A percentile compares a stretch with the other conserved stretches of the same genome.
Evolutionary conservation across 2,797 vertebrate genomes (phyloP).

Genomic region (Crenuchus spilurus): DNA sequence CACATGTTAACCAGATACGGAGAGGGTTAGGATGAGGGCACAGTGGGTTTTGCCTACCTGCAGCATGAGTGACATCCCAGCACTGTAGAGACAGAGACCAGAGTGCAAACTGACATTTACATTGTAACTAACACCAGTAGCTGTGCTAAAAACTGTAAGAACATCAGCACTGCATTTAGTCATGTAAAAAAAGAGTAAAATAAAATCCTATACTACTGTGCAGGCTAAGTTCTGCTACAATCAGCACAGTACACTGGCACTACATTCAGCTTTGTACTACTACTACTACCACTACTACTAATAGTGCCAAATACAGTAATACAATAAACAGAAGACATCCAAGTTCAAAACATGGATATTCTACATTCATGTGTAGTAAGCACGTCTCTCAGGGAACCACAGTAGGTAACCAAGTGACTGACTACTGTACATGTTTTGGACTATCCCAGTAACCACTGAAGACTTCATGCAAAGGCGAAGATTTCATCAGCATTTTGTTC

Average conservation of each 20-base stretch:
- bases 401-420: background rate
- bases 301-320: too few relatives aligned
- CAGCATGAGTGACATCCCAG: conserved; percentile 60
- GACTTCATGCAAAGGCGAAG: conserved; percentile 14
- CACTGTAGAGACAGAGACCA: conserved; percentile 63
- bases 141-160: conserved; percentile 17
- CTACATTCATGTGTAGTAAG: background rate
- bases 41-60: conserved; percentile 58
- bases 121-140: conserved; percentile 27
- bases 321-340: background rate
- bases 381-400: background rate
- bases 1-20: conserved; percentile 48
- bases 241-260: too few relatives aligned
- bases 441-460: conserved; percentile 4
- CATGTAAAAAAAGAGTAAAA: background rate
- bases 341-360: too few relatives aligned
- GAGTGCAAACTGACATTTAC: conserved; percentile 59
- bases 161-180: conserved; percentile 17
- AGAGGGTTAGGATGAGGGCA: conserved; percentile 46
- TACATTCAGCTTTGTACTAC: conserved; percentile 29
- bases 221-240: too few relatives aligned
- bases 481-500: conserved; percentile 33
- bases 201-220: too few relatives aligned
- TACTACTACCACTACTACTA: too few relatives aligned
- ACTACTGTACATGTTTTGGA: background rate